phyloP scores from a whole-genome alignment of 2,113 vertebrate species.

The Sterrhoptilus dennistouni region DNA sequence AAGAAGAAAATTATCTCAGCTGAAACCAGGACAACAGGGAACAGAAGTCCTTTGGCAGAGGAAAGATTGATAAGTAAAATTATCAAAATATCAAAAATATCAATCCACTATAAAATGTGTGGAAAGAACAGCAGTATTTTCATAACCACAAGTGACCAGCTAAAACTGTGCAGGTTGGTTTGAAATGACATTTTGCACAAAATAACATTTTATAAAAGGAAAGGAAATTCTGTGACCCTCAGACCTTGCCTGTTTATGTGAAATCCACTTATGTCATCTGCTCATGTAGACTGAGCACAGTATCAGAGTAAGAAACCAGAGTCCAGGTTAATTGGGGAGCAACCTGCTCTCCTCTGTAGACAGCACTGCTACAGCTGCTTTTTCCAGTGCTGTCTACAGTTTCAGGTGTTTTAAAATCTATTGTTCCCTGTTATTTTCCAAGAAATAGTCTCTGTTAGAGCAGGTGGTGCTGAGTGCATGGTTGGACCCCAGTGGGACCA shows the following conservation, averaged over 20 bases:
- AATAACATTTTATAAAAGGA: background rate
- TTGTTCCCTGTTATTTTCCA: background rate
- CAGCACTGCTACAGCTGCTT: fast-evolving
- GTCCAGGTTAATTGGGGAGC: background rate
- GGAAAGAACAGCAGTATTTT: background rate
- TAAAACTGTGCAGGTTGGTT: background rate
- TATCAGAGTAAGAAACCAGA: background rate
- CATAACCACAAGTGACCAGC: background rate
- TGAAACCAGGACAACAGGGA: background rate
- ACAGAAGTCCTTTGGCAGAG: background rate
- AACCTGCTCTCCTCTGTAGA: background rate
- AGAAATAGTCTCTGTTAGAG: fast-evolving
- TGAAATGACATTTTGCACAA: background rate
- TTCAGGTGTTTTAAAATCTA: background rate
- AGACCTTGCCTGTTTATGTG: background rate
- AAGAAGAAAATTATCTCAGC: background rate
- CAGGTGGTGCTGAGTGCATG: background rate
- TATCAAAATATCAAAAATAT: no score
- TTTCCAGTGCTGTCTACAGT: background rate
- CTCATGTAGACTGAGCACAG: fast-evolving
- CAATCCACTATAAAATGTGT: background rate
- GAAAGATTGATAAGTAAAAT: background rate
- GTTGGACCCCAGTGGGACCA: background rate
- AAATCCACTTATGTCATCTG: background rate
- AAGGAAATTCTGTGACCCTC: background rate